These are phyloP conservation scores for Pteropus rufus DNA, from an alignment of 2,797 vertebrate species.

Conservation along the genomic window DNA sequence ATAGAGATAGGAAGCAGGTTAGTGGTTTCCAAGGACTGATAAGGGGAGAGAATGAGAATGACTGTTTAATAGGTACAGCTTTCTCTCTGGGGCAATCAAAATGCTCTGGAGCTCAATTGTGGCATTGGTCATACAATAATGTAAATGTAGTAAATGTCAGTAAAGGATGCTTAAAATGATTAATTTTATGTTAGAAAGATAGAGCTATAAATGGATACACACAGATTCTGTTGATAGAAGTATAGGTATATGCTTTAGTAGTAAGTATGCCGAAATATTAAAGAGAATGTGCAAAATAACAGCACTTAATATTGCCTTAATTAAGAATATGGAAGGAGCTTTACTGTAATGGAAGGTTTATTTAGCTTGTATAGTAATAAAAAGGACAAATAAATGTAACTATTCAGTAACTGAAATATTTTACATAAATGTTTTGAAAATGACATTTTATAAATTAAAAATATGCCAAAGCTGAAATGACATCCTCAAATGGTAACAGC, in stretches of 20 bases:
- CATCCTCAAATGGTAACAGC: background rate
- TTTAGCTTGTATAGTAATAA: background rate
- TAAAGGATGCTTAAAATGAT: background rate
- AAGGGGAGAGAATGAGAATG: background rate
- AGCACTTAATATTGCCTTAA: background rate
- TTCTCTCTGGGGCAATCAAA: background rate
- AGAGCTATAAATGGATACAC: background rate
- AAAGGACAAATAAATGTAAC: background rate
- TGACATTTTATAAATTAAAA: background rate
- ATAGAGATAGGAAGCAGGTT: background rate
- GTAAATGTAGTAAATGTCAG: background rate
- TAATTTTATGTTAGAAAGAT: background rate
- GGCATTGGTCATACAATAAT: background rate
- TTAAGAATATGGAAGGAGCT: background rate
- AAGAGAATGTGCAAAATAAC: background rate
- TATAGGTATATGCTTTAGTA: background rate
- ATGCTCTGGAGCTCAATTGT: background rate
- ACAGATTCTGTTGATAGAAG: background rate
- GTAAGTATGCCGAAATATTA: background rate
- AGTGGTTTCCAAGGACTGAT: background rate
- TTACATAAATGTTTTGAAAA: background rate
- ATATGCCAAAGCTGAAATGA: background rate
- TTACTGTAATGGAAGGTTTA: background rate
- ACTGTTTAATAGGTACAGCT: background rate
- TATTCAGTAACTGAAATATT: background rate